Conservation (phyloP, 2,797 vertebrate species). For the Betta splendens region DNA sequence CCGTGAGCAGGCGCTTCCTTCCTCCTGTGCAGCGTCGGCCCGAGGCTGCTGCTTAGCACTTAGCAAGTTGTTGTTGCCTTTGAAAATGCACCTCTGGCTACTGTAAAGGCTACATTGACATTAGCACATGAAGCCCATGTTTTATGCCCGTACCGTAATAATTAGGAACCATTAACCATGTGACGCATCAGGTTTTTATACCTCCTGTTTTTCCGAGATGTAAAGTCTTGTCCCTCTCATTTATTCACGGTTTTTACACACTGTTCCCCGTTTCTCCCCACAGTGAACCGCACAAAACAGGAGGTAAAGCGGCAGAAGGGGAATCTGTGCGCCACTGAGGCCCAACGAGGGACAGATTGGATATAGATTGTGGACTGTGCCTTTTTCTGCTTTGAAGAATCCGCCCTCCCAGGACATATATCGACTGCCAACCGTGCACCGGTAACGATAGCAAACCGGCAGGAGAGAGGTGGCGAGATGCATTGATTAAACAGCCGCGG, state of each 20-base stretch:
- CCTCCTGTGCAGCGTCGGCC: neutral
- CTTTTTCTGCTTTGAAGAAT: slow-evolving; percentile 39
- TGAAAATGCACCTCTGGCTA: too few relatives aligned
- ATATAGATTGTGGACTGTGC: slow-evolving; percentile 41
- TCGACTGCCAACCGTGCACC: slow-evolving; percentile 25
- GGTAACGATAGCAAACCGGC: slow-evolving; percentile 31
- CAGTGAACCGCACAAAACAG: slow-evolving; percentile 19
- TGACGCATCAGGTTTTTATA: neutral
- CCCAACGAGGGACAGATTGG: slow-evolving; percentile 44
- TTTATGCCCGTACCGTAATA: too few relatives aligned
- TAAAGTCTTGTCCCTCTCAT: too few relatives aligned
- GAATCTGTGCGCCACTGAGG: slow-evolving; percentile 11
- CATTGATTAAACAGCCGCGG: slow-evolving; percentile 47
- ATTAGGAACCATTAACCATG: neutral
- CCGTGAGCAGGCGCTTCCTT: neutral
- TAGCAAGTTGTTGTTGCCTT: neutral
- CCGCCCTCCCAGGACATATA: slow-evolving; percentile 8
- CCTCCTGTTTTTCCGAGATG: too few relatives aligned
- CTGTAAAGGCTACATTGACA: too few relatives aligned
- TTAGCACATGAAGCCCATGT: too few relatives aligned
- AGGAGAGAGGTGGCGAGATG: too few relatives aligned
- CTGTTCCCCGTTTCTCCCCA: slow-evolving; percentile 1
- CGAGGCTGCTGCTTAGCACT: neutral
- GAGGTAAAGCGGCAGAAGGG: slow-evolving; percentile 23
- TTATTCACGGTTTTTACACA: slow-evolving; percentile 17